Percentiles rank a stretch among this genome's conserved stretches.
These are phyloP conservation scores for Acrocephalus scirpaceus DNA, from an alignment of 2,797 vertebrate genomes.

Conservation along the genomic window DNA sequence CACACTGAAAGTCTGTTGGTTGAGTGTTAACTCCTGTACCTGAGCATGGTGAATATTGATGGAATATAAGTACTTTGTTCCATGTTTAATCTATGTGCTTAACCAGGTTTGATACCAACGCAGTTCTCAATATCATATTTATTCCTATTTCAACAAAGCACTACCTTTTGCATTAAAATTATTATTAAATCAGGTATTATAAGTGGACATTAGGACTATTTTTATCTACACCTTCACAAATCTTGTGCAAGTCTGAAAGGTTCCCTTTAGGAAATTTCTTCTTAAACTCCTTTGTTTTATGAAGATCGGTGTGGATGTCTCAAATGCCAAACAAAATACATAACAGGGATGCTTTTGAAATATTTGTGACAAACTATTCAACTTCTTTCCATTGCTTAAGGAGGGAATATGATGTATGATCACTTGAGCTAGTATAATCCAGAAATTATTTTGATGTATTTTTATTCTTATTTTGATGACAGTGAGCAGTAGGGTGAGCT, in stretches of 20 bases:
- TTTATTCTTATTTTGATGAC: not conserved
- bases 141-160: not conserved
- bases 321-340: not conserved
- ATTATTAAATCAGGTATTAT: not conserved
- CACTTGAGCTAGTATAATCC: not conserved
- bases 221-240: not conserved
- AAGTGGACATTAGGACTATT: not conserved
- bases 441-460: not conserved
- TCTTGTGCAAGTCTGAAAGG: not conserved
- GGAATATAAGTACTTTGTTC: not conserved
- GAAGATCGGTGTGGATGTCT: not conserved
- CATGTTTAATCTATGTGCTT: not conserved
- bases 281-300: not conserved
- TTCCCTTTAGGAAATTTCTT: not conserved
- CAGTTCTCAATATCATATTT: not conserved
- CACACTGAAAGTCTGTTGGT: not conserved
- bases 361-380: not conserved
- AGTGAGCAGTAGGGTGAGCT: not conserved
- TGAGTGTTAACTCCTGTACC: not conserved
- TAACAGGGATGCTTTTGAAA: not conserved
- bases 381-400: not conserved
- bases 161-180: not conserved
- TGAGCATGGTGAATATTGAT: not conserved
- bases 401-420: not conserved
- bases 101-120: not conserved